Evolutionary conservation across 2,888 invertebrate species (phyloP).

Genomic region (Sarcophaga carnaria): DNA sequence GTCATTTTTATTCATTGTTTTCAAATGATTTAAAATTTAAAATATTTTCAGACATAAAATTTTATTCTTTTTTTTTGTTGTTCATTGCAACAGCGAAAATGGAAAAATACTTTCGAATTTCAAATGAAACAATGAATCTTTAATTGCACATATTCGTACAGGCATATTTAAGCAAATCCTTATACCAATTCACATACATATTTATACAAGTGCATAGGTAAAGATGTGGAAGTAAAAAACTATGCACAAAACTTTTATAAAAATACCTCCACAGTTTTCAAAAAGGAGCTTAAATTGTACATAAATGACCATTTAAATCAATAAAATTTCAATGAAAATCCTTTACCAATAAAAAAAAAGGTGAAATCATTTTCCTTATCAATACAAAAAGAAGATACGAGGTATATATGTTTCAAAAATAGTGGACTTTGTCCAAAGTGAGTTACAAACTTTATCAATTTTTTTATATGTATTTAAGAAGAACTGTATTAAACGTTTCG

Average conservation of each 20-base stretch:
- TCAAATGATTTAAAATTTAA: constrained; percentile 21
- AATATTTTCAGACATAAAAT: constrained; percentile 31
- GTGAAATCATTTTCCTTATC: neutral
- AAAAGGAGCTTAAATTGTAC: constrained; percentile 44
- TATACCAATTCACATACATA: neutral
- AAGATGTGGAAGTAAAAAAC: neutral
- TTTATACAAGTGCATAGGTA: neutral
- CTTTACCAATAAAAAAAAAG: constrained; percentile 29
- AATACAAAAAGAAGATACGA: too few species aligned
- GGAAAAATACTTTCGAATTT: neutral
- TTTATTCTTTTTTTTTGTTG: neutral
- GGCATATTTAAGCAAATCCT: neutral
- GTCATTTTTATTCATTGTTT: constrained; percentile 44
- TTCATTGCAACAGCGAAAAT: constrained; percentile 1
- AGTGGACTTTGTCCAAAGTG: too few species aligned
- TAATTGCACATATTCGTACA: neutral
- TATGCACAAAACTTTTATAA: too few species aligned
- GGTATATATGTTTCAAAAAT: too few species aligned
- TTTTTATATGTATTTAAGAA: too few species aligned
- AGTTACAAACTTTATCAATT: too few species aligned
- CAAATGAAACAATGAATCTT: neutral
- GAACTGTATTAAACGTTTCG: too few species aligned
- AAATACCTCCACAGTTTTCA: neutral
- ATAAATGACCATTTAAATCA: constrained; percentile 58
- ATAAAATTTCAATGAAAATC: constrained; percentile 59